A percentile compares a stretch with the other conserved stretches of the same genome.
Evolutionary conservation across 2,113 vertebrate species (phyloP).

Genomic region (Sander lucioperca): DNA sequence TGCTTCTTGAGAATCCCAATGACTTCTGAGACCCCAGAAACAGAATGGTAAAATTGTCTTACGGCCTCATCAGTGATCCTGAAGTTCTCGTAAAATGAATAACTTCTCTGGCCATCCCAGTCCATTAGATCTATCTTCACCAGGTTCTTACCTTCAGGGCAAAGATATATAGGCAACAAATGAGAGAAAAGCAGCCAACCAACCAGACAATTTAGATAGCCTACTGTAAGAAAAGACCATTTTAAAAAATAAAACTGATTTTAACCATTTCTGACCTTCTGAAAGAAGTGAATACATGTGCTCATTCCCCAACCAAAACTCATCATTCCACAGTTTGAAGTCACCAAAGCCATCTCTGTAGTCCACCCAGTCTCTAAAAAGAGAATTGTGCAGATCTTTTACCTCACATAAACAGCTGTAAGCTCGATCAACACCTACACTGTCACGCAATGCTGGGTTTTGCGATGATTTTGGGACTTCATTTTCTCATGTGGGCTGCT

Average conservation of each 20-base stretch:
- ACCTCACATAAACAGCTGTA: neutral
- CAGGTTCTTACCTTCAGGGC: conserved; percentile 83
- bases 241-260: no score
- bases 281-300: conserved; percentile 86
- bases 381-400: conserved; percentile 8
- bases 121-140: conserved; percentile 92
- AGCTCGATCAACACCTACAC: neutral
- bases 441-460: neutral
- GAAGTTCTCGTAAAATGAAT: conserved; percentile 90
- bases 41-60: conserved; percentile 7
- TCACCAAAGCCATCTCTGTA: conserved; percentile 92
- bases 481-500: accelerated
- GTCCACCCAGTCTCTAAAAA: conserved; percentile 89
- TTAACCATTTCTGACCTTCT: conserved; percentile 77
- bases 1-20: neutral
- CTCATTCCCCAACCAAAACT: conserved; percentile 94
- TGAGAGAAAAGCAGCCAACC: neutral
- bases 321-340: conserved; percentile 89
- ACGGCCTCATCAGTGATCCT: conserved; percentile 87
- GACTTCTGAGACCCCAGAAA: neutral
- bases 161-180: neutral
- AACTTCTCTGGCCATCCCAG: conserved; percentile 87
- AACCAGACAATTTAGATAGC: neutral
- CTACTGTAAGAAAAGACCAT: neutral
- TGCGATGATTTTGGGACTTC: neutral